These are phyloP conservation scores for Ptychadena robeensis DNA, from an alignment of 2,797 vertebrate species.

Conservation along the genomic window DNA sequence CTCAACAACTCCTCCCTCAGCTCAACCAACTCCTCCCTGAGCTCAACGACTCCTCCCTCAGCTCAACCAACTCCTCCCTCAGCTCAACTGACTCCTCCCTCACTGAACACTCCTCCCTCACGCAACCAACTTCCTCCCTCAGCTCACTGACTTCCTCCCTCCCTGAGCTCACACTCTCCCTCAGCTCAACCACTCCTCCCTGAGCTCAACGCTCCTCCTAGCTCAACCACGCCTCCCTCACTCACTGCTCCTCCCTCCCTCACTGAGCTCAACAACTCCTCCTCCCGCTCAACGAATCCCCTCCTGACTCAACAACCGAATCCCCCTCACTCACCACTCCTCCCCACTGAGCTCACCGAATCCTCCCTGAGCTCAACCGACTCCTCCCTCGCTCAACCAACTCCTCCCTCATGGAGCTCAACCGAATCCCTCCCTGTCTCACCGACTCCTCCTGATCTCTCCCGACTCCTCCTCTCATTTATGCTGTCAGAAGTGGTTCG, in stretches of 20 bases:
- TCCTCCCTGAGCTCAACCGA: not conserved
- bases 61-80: too few species aligned
- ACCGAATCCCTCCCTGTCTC: too few species aligned
- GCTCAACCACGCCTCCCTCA: rapidly evolving
- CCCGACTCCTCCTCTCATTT: too few species aligned
- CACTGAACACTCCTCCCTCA: not conserved
- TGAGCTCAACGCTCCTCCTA: rapidly evolving
- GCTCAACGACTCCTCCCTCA: too few species aligned
- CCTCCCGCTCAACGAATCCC: rapidly evolving
- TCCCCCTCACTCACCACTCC: not conserved
- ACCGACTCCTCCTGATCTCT: too few species aligned
- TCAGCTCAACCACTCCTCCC: not conserved
- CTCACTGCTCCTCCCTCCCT: rapidly evolving
- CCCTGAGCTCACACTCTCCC: constrained; percentile 10
- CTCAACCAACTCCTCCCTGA: too few species aligned
- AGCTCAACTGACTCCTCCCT: too few species aligned
- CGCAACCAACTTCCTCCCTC: not conserved
- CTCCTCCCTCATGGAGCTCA: too few species aligned
- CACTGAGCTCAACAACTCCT: rapidly evolving
- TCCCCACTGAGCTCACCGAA: not conserved
- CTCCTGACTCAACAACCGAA: not conserved
- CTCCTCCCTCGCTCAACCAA: too few species aligned
- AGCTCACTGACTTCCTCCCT: not conserved
- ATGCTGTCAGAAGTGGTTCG: too few species aligned
- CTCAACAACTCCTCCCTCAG: too few species aligned